phyloP scores from a whole-genome alignment of 2,888 invertebrate species.

The Acheta domesticus region DNA sequence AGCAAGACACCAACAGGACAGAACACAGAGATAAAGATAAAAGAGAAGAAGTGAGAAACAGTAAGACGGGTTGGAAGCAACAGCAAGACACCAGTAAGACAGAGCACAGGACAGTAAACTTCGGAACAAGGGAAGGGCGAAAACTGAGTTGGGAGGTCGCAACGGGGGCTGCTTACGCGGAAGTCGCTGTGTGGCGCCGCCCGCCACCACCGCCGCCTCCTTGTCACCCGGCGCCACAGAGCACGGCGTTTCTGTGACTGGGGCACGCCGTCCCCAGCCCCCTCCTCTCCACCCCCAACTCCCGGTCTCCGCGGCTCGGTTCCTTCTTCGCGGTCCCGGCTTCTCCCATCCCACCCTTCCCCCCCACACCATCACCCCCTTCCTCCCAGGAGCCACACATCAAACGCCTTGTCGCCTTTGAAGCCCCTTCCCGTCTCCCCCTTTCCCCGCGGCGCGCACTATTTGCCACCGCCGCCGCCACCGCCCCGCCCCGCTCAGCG shows the following conservation, averaged over 20 bases:
- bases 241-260: background rate
- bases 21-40: no score
- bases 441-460: background rate
- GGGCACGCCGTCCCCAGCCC: background rate
- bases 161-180: no score
- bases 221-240: no score
- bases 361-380: background rate
- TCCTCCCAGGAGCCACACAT: background rate
- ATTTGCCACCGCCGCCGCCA: background rate
- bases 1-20: no score
- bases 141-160: no score
- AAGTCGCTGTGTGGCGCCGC: no score
- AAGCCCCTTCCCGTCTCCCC: background rate
- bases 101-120: no score
- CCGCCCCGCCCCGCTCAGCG: background rate
- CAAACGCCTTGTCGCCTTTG: constrained; percentile 18
- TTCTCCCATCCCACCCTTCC: background rate
- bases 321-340: background rate
- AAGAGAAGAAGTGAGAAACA: no score
- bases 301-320: background rate
- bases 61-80: no score
- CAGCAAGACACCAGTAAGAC: no score
- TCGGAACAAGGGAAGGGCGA: no score
- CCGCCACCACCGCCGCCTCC: no score
- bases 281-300: background rate